These are phyloP conservation scores for Alexandromys fortis DNA, from an alignment of 2,113 vertebrate species.

Conservation along the genomic window DNA sequence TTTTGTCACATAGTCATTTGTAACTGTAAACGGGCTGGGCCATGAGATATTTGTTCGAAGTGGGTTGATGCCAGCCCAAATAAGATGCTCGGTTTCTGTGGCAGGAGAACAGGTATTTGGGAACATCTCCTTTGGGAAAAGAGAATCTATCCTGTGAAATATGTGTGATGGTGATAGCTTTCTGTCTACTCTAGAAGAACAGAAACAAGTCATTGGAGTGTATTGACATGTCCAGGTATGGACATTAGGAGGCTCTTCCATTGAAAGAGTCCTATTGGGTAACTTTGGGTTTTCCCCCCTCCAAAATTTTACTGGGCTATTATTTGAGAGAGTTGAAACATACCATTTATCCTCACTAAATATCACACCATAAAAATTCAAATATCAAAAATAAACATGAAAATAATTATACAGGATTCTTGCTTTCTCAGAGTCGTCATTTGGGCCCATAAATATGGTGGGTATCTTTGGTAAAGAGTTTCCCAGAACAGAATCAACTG, in stretches of 20 bases:
- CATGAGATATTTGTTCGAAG: background rate
- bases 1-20: slow-evolving; percentile 18
- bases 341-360: slow-evolving; percentile 29
- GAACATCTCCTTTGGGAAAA: background rate
- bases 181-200: background rate
- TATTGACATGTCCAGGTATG: slow-evolving; percentile 18
- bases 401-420: slow-evolving; percentile 8
- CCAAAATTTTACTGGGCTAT: background rate
- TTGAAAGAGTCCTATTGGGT: background rate
- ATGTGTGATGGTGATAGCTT: background rate
- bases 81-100: background rate
- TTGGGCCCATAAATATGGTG: background rate
- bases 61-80: background rate
- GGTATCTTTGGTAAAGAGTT: background rate
- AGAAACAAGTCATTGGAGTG: slow-evolving; percentile 3
- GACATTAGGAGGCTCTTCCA: slow-evolving; percentile 16
- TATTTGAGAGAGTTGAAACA: background rate
- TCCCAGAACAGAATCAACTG: background rate
- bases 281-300: background rate
- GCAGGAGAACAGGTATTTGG: background rate
- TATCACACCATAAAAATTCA: background rate
- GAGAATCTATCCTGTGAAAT: background rate
- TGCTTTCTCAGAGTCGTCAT: slow-evolving; percentile 4
- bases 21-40: background rate
- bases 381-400: background rate